Conservation (phyloP, 2,797 vertebrate species). For the Coregonus suidteri region DNA sequence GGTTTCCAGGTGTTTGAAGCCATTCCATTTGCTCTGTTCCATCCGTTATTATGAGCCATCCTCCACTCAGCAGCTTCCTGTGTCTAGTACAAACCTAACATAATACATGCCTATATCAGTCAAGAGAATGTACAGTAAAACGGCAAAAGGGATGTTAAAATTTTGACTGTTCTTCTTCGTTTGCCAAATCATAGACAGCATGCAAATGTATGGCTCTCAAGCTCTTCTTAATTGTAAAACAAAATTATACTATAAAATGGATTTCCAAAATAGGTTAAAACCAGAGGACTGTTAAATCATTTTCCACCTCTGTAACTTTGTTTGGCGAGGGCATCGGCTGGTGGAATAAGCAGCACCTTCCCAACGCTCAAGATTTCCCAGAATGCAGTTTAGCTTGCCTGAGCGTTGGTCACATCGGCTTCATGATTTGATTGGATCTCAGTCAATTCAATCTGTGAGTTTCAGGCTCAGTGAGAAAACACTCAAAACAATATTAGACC, state of each 20-base stretch:
- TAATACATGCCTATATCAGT: too few species aligned
- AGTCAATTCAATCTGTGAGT: constrained; percentile 67
- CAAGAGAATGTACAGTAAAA: too few species aligned
- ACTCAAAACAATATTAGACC: neutral
- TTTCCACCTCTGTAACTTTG: constrained; percentile 60
- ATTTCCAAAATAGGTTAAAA: constrained; percentile 53
- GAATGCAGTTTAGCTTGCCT: constrained; percentile 41
- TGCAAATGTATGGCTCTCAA: neutral
- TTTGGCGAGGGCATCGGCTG: constrained; percentile 34
- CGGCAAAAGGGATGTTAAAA: too few species aligned
- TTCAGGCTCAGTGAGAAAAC: constrained; percentile 36
- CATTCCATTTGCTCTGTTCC: too few species aligned
- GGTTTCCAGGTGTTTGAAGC: too few species aligned
- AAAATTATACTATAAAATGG: neutral
- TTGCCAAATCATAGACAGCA: neutral
- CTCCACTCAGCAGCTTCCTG: too few species aligned
- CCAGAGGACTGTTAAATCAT: constrained; percentile 58
- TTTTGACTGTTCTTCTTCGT: neutral
- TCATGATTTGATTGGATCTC: constrained; percentile 68
- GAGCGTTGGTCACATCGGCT: constrained; percentile 34
- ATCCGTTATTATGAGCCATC: too few species aligned
- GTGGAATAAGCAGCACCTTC: constrained; percentile 46
- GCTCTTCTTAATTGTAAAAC: constrained; percentile 18
- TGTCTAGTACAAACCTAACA: too few species aligned
- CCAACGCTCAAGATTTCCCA: constrained; percentile 57